These are phyloP conservation scores for Ctenopoma kingsleyae DNA, from an alignment of 2,797 vertebrate genomes.

Conservation along the genomic window DNA sequence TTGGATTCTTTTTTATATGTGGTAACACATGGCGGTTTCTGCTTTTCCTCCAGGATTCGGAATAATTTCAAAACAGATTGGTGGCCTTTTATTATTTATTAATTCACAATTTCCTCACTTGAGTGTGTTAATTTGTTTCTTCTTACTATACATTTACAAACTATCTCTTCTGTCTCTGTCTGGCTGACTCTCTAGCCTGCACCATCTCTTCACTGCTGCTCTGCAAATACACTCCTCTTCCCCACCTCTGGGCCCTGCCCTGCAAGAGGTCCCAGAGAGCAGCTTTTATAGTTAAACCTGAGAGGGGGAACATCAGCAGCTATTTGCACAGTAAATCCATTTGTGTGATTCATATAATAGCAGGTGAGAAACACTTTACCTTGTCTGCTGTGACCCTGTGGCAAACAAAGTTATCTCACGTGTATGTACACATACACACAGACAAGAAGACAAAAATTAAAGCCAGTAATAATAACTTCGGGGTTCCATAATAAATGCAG, in stretches of 20 bases:
- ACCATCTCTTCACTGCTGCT: conserved; percentile 31
- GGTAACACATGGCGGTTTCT: conserved; percentile 15
- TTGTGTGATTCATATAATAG: conserved; percentile 48
- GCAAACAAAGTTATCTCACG: conserved; percentile 13
- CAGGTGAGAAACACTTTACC: conserved; percentile 44
- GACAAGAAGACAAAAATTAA: background rate
- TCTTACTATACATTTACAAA: background rate
- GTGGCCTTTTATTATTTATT: conserved; percentile 3
- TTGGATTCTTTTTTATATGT: conserved; percentile 9
- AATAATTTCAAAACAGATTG: background rate
- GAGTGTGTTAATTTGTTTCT: background rate
- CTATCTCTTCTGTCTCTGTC: conserved; percentile 4
- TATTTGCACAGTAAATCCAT: conserved; percentile 64
- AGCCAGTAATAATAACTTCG: conserved; percentile 29
- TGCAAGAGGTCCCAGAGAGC: conserved; percentile 41
- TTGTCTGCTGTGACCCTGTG: conserved; percentile 29
- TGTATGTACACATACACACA: conserved; percentile 3
- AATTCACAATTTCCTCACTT: background rate
- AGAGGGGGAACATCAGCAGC: conserved; percentile 35
- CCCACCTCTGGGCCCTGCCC: conserved; percentile 23
- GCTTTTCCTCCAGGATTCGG: background rate
- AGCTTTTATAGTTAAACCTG: conserved; percentile 64
- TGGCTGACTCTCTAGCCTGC: background rate
- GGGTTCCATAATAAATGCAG: conserved; percentile 27
- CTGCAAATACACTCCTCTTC: conserved; percentile 36